phyloP scores from a whole-genome alignment of 2,888 invertebrate species.

The Crioceris asparagi region DNA sequence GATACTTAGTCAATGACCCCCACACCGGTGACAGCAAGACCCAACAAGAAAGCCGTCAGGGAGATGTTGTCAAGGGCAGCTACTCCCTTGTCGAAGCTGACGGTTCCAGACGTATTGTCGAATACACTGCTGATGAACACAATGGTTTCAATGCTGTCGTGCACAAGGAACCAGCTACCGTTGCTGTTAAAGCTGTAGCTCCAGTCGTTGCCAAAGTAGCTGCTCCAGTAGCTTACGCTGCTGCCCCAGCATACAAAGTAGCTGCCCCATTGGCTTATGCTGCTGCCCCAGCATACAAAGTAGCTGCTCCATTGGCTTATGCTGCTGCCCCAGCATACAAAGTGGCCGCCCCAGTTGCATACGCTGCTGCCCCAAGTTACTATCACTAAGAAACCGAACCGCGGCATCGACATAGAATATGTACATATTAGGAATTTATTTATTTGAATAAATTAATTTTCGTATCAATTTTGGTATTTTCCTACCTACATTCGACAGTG shows the following conservation, averaged over 20 bases:
- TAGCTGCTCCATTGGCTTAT: slow-evolving; percentile 10
- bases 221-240: slow-evolving; percentile 18
- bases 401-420: too few species aligned
- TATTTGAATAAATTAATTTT: too few species aligned
- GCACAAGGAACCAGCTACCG: slow-evolving; percentile 38
- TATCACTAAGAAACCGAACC: too few species aligned
- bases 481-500: too few species aligned
- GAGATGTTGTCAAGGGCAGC: slow-evolving; percentile 42
- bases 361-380: slow-evolving; percentile 3
- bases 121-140: slow-evolving; percentile 43
- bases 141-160: slow-evolving; percentile 45
- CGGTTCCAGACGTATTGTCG: slow-evolving; percentile 42
- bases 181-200: slow-evolving; percentile 20
- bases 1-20: slow-evolving; percentile 25
- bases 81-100: slow-evolving; percentile 44
- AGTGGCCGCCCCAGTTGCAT: slow-evolving; percentile 4
- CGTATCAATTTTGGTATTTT: too few species aligned
- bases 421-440: too few species aligned
- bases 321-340: too few species aligned
- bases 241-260: too few species aligned
- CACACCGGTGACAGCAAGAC: slow-evolving; percentile 43
- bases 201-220: slow-evolving; percentile 14
- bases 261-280: slow-evolving; percentile 14
- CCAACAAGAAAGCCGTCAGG: slow-evolving; percentile 43
- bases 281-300: slow-evolving; percentile 7